phyloP scores from a whole-genome alignment of 2,888 invertebrate species.

The Lepetodrilus schrolli region DNA sequence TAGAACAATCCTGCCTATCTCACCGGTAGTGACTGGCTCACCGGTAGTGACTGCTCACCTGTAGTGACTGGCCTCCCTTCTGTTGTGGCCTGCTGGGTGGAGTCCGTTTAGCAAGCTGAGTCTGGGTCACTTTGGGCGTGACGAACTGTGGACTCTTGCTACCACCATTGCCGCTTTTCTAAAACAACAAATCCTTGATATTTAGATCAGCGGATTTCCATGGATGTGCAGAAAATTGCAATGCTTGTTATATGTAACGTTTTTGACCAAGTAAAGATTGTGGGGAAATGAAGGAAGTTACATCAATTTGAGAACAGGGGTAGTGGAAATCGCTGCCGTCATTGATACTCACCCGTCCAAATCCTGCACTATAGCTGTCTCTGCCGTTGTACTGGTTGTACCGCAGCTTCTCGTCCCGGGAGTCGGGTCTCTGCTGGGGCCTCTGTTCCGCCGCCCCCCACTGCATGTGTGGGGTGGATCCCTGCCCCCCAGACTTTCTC shows the following conservation, averaged over 20 bases:
- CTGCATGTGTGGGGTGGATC: neutral
- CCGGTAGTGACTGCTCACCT: neutral
- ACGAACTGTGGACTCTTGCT: conserved; percentile 50
- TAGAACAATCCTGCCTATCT: too few relatives aligned
- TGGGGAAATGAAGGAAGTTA: too few relatives aligned
- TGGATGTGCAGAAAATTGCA: too few relatives aligned
- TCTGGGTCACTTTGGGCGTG: conserved; percentile 51
- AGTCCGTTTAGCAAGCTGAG: conserved; percentile 1
- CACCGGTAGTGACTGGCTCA: too few relatives aligned
- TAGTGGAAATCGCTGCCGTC: too few relatives aligned
- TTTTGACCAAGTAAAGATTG: too few relatives aligned
- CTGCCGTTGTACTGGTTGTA: conserved; percentile 4
- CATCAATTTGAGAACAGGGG: too few relatives aligned
- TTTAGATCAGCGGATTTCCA: too few relatives aligned
- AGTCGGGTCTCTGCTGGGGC: neutral
- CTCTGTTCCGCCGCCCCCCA: neutral
- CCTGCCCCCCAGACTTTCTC: neutral
- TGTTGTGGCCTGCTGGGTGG: neutral
- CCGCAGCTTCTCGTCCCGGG: neutral
- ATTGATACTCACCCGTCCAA: neutral
- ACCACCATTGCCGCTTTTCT: neutral
- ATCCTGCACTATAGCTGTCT: neutral
- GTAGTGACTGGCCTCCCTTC: neutral
- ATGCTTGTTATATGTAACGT: too few relatives aligned
- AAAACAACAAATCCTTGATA: too few relatives aligned